Base-by-base conservation (phyloP, 2,113 vertebrate genomes). In the Amphiprion ocellaris region DNA sequence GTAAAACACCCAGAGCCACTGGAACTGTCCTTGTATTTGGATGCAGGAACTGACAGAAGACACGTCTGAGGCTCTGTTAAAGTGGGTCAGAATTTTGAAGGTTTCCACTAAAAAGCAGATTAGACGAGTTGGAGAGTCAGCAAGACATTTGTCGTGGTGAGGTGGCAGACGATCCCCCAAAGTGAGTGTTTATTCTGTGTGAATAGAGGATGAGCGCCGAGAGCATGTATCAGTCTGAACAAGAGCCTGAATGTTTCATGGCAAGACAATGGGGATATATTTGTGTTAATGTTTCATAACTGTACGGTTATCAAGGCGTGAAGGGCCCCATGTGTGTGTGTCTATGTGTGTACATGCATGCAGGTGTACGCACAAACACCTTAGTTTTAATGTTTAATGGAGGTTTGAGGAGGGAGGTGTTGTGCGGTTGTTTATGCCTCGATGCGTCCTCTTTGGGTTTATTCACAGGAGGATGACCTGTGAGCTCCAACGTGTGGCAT, bases 281-380 rank as follows among this genome's bases (percentile, higher is more conserved):
- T 58, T 70, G 75, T 50, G 71, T 89, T 67, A 92, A 93, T 90
- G 84, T 92, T 93, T 93, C 72, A 93, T 82, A 78, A 59, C 41
- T 33, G 28, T 61, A 23, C 11, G 23, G 73, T 87, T 77, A 83
- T 74, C 69, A 85, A 77, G 73, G 77, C 77, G 17, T 75, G 62
- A 74, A 61, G 23, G 53, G 46, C 66, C 28, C 49, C 61, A 58
- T 44, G 39, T 61, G 16, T 78, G 70, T 56, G 37, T 81, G 3
- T 66, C 47, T 67, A 69, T 79, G 72, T 77, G 74, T 49, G 37
- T 14, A 6, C 4, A 6, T 44, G 80, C 46, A 62, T 15, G 26
- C 61, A 70, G 65, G 77, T 75, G 71, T 63, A 65, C 26, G 65
- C 66, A 23, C 44, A 24, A 30, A 11, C 53, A 39, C 28, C 39